Conservation (phyloP, 53 echinoderm and acorn worm genomes). For the Crossaster papposus region DNA sequence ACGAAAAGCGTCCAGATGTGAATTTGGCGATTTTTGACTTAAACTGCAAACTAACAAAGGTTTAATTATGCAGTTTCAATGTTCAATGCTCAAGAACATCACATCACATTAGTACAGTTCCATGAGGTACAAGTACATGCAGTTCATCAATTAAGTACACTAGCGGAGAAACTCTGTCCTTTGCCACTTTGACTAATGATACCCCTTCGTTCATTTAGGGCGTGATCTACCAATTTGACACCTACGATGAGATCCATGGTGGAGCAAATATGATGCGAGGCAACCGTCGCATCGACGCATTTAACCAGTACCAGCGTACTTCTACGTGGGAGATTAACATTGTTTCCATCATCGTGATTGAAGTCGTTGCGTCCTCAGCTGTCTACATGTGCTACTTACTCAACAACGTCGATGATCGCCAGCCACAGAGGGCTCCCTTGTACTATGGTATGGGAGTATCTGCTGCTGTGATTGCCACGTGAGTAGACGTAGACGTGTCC, state of each 20-base stretch:
- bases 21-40: no score
- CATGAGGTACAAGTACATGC: no score
- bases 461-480: conserved; percentile 80
- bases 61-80: no score
- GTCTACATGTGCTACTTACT: conserved; percentile 79
- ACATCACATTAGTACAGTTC: no score
- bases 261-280: conserved; percentile 80
- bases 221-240: conserved; percentile 14
- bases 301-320: conserved; percentile 68
- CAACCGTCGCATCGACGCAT: conserved; percentile 79
- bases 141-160: no score
- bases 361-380: conserved; percentile 67
- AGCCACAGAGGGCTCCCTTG: conserved; percentile 65
- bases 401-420: conserved; percentile 76
- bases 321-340: conserved; percentile 74
- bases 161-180: no score
- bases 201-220: conserved; percentile 20
- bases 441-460: conserved; percentile 81
- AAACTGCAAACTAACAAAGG: no score
- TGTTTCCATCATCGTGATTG: conserved; percentile 67
- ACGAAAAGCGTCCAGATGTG: no score
- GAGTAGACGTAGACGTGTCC: no score
- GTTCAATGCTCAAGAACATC: no score
- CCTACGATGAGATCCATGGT: conserved; percentile 79
- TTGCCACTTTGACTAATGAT: no score